phyloP scores from a whole-genome alignment of 2,797 vertebrate species.

The Oreochromis mossambicus region DNA sequence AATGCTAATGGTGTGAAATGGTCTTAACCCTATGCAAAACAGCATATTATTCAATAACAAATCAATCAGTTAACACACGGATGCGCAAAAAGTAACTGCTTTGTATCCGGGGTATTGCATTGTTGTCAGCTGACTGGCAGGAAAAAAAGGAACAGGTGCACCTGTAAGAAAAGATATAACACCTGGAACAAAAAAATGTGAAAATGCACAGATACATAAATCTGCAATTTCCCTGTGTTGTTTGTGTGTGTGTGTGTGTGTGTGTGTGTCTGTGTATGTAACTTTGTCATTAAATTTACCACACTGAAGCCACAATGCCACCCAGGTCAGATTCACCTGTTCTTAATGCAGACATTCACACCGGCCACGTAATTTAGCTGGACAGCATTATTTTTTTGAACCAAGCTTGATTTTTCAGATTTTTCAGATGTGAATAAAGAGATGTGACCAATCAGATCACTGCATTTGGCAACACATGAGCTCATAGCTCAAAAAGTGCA shows the following conservation, averaged over 20 bases:
- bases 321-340: neutral
- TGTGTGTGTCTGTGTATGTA: neutral
- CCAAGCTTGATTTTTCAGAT: neutral
- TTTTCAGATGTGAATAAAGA: neutral
- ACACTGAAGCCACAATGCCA: neutral
- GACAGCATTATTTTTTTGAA: neutral
- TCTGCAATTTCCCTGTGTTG: neutral
- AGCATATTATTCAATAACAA: neutral
- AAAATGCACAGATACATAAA: neutral
- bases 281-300: neutral
- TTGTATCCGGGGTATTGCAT: neutral
- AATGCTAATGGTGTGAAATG: neutral
- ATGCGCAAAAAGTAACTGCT: neutral
- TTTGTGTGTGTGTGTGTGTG: neutral
- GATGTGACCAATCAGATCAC: neutral
- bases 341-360: neutral
- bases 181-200: neutral
- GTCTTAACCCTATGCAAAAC: neutral
- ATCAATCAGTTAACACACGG: neutral
- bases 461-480: neutral
- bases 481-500: neutral
- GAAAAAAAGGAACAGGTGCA: neutral
- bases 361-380: neutral
- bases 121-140: neutral
- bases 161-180: neutral